phyloP scores from a whole-genome alignment of 2,113 vertebrate genomes.

The Caretta caretta region DNA sequence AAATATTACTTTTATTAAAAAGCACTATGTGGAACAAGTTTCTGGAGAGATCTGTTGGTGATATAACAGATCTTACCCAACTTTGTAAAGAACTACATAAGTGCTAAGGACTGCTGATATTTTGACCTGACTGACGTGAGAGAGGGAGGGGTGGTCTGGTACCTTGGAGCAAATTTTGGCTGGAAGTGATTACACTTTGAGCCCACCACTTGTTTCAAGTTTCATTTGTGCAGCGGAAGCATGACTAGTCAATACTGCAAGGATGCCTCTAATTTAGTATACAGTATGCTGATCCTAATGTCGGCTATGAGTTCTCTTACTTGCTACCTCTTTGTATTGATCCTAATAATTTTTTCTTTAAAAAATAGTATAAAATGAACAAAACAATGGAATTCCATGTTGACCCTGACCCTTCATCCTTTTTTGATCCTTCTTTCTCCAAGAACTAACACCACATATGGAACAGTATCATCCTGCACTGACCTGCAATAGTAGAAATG shows the following conservation, averaged over 20 bases:
- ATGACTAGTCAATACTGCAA: conserved; percentile 37
- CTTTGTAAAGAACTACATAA: conserved; percentile 44
- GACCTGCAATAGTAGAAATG: background rate
- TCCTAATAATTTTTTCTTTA: conserved; percentile 5
- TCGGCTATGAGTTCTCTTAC: background rate
- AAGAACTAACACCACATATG: background rate
- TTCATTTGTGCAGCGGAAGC: conserved; percentile 55
- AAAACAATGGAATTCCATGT: background rate
- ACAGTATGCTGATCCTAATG: background rate
- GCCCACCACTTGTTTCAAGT: conserved; percentile 61
- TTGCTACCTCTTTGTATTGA: background rate
- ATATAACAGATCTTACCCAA: conserved; percentile 62
- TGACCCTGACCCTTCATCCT: background rate
- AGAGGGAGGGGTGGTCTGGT: conserved; percentile 71
- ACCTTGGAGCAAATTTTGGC: conserved; percentile 51
- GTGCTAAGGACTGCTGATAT: conserved; percentile 50
- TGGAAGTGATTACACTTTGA: conserved; percentile 70
- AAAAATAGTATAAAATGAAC: background rate
- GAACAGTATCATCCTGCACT: background rate
- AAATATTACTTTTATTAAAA: conserved; percentile 40
- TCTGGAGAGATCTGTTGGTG: conserved; percentile 50
- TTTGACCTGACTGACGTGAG: conserved; percentile 67
- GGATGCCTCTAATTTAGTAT: conserved; percentile 19
- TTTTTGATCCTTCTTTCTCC: background rate
- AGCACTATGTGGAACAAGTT: conserved; percentile 47